Evolutionary conservation across 2,888 invertebrate species (phyloP).

Genomic region (Gandaritis pyraliata): DNA sequence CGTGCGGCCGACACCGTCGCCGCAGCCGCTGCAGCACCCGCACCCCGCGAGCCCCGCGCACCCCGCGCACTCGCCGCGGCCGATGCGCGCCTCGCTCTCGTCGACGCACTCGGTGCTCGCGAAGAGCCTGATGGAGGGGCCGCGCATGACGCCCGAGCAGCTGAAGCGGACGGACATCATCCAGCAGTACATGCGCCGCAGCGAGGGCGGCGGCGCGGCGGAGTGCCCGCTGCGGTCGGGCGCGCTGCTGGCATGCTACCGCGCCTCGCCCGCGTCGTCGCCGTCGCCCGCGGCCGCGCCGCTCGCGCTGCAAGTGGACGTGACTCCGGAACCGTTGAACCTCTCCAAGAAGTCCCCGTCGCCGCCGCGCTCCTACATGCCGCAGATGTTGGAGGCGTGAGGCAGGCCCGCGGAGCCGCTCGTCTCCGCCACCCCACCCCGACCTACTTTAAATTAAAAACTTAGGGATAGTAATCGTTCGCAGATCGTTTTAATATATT

Average conservation of each 20-base stretch:
- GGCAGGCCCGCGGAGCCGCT: constrained; percentile 78
- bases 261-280: constrained; percentile 53
- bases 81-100: constrained; percentile 86
- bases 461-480: constrained; percentile 80
- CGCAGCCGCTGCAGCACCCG: constrained; percentile 81
- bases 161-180: constrained; percentile 96
- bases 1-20: constrained; percentile 77
- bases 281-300: constrained; percentile 55
- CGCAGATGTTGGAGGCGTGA: constrained; percentile 87
- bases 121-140: constrained; percentile 96
- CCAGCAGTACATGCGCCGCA: constrained; percentile 95
- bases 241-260: constrained; percentile 66
- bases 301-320: constrained; percentile 88
- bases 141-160: constrained; percentile 96
- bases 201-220: constrained; percentile 81
- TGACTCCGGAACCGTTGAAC: constrained; percentile 94
- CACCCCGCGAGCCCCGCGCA: constrained; percentile 70
- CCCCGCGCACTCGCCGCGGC: constrained; percentile 71
- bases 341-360: constrained; percentile 93
- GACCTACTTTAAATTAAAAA: constrained; percentile 82
- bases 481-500: constrained; percentile 87
- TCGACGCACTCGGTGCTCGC: constrained; percentile 96
- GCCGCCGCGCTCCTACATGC: constrained; percentile 85
- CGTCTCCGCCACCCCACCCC: constrained; percentile 82
- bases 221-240: constrained; percentile 72